A percentile compares a stretch with the other conserved stretches of the same genome.
These are phyloP conservation scores for Mamestra configurata DNA, from an alignment of 1,140 invertebrate species.

Conservation along the genomic window DNA sequence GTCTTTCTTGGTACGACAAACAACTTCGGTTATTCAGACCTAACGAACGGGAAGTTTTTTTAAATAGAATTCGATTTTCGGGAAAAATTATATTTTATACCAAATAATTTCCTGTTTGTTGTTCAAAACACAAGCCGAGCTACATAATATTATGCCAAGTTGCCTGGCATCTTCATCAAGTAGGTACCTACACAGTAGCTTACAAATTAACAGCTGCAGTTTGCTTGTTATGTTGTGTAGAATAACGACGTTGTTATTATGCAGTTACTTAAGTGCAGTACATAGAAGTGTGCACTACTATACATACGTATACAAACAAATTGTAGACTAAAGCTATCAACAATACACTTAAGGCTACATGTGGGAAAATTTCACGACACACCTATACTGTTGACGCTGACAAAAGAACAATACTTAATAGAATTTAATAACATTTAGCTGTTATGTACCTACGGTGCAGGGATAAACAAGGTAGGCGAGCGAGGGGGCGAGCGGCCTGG, in stretches of 20 bases:
- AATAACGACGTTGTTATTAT: constrained; percentile 11
- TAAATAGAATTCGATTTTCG: constrained; percentile 5
- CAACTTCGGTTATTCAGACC: constrained; percentile 6
- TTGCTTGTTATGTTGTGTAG: constrained; percentile 19
- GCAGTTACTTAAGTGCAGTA: neutral
- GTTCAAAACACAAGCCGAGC: neutral
- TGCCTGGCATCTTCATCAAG: neutral
- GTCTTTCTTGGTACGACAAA: constrained; percentile 10
- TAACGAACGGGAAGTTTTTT: neutral
- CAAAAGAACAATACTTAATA: constrained; percentile 18
- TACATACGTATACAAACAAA: too few species aligned
- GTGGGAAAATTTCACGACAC: neutral
- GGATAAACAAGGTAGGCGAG: constrained; percentile 54
- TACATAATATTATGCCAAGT: constrained; percentile 5
- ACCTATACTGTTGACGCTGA: neutral
- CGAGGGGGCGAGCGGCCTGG: constrained; percentile 13
- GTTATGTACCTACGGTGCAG: constrained; percentile 10
- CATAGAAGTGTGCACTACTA: neutral
- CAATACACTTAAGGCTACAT: neutral
- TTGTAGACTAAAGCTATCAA: too few species aligned
- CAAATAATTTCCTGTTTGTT: constrained; percentile 2
- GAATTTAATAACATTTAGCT: constrained; percentile 40
- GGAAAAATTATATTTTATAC: too few species aligned
- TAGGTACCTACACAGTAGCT: constrained; percentile 2
- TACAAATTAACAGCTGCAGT: constrained; percentile 7